These are phyloP conservation scores for Lucilia cuprina DNA, from an alignment of 1,140 invertebrate genomes.

Conservation along the genomic window DNA sequence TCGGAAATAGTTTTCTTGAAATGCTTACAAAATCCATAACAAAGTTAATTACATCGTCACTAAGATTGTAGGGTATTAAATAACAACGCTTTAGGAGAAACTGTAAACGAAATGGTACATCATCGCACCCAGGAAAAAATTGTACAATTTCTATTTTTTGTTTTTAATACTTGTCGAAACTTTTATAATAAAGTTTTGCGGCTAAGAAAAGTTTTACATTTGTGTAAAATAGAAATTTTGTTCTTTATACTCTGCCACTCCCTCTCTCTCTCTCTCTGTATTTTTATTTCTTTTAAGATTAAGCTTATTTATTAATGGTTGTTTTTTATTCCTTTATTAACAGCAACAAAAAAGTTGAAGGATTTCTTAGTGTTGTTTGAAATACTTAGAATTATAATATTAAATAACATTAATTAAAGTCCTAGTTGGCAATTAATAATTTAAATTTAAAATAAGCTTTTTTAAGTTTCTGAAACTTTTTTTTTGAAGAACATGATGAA, in stretches of 20 bases:
- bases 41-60: too few relatives aligned
- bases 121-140: too few relatives aligned
- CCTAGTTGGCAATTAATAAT: background rate
- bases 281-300: background rate
- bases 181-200: conserved; percentile 33
- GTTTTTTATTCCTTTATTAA: background rate
- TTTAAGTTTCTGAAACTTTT: background rate
- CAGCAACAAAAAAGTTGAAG: background rate
- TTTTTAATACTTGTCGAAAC: conserved; percentile 33
- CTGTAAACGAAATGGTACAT: too few relatives aligned
- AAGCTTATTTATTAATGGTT: conserved; percentile 9
- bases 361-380: background rate
- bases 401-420: background rate
- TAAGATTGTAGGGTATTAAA: too few relatives aligned
- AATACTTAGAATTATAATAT: background rate
- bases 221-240: background rate
- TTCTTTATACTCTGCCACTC: background rate
- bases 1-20: too few relatives aligned
- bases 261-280: background rate
- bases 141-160: background rate
- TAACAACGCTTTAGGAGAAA: too few relatives aligned
- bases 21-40: too few relatives aligned
- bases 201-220: conserved; percentile 17
- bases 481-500: too few relatives aligned
- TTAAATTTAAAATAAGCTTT: background rate